These are phyloP conservation scores for Cyprinodon brontotheroides DNA, from an alignment of 2,113 vertebrate species.

Conservation along the genomic window DNA sequence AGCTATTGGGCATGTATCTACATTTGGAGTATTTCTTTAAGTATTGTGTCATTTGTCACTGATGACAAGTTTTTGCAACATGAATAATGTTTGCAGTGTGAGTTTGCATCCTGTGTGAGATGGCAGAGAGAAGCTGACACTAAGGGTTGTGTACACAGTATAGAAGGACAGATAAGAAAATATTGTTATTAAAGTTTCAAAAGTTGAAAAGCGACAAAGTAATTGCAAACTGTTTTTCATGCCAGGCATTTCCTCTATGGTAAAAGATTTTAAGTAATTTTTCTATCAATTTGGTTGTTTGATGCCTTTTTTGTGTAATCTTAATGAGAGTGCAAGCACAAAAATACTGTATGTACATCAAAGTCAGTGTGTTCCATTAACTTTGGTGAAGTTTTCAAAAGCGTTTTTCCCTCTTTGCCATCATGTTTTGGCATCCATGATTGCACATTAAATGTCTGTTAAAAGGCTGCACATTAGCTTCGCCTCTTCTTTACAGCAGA, in stretches of 20 bases:
- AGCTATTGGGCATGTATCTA: too few relatives aligned
- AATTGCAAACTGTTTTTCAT: slow-evolving; percentile 27
- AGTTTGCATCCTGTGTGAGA: too few relatives aligned
- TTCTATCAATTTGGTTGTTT: slow-evolving; percentile 55
- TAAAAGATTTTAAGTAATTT: slow-evolving; percentile 64
- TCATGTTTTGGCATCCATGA: not conserved
- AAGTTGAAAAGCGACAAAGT: slow-evolving; percentile 42
- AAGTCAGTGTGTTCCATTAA: slow-evolving; percentile 34
- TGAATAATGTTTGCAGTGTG: too few relatives aligned
- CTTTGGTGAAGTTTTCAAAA: slow-evolving; percentile 18
- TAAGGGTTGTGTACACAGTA: too few relatives aligned
- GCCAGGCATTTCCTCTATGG: slow-evolving; percentile 13
- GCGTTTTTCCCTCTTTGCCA: slow-evolving; percentile 18
- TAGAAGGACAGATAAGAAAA: not conserved
- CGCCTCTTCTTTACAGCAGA: too few relatives aligned
- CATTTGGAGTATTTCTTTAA: too few relatives aligned
- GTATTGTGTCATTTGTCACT: too few relatives aligned
- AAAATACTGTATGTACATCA: slow-evolving; percentile 12
- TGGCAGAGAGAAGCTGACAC: too few relatives aligned
- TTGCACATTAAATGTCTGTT: slow-evolving; percentile 15
- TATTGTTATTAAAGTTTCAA: slow-evolving; percentile 41
- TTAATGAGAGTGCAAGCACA: slow-evolving; percentile 27
- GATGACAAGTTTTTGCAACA: too few relatives aligned
- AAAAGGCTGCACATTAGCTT: not conserved
- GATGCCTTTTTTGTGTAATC: slow-evolving; percentile 42